A percentile compares a stretch with the other conserved stretches of the same genome.
Conservation (phyloP, 2,888 invertebrate species). For the Rhamphomyia laevipes region DNA sequence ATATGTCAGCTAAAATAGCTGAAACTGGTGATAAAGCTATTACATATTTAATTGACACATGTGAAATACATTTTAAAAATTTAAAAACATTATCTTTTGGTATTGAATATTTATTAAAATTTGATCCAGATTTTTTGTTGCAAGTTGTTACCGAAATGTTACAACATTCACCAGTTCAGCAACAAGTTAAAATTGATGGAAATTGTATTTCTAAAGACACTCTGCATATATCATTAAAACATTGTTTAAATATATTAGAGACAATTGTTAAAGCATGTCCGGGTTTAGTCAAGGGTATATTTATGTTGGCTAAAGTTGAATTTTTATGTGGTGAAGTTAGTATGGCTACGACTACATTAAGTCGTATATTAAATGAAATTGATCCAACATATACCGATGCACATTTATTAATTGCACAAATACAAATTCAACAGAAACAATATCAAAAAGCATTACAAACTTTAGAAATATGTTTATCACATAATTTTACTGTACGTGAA, state of each 20-base stretch:
- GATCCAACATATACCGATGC: slow-evolving; percentile 74
- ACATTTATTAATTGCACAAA: slow-evolving; percentile 76
- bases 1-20: slow-evolving; percentile 54
- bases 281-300: slow-evolving; percentile 55
- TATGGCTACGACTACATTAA: slow-evolving; percentile 57
- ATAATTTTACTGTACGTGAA: slow-evolving; percentile 85
- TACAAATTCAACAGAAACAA: slow-evolving; percentile 57
- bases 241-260: slow-evolving; percentile 55
- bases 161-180: slow-evolving; percentile 55
- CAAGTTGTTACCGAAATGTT: slow-evolving; percentile 67
- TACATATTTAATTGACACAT: slow-evolving; percentile 49
- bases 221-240: slow-evolving; percentile 42
- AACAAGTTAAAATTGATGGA: slow-evolving; percentile 37
- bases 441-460: slow-evolving; percentile 72
- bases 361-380: slow-evolving; percentile 57
- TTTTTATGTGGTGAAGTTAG: slow-evolving; percentile 67
- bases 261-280: slow-evolving; percentile 69
- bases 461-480: slow-evolving; percentile 80
- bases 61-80: slow-evolving; percentile 42
- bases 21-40: slow-evolving; percentile 45
- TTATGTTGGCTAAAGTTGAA: slow-evolving; percentile 65
- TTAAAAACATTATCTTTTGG: slow-evolving; percentile 55
- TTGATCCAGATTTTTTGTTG: slow-evolving; percentile 80
- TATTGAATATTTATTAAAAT: slow-evolving; percentile 53
- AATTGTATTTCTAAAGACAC: slow-evolving; percentile 36